These are phyloP conservation scores for Ochotona princeps DNA, from an alignment of 2,113 vertebrate genomes.

Conservation along the genomic window DNA sequence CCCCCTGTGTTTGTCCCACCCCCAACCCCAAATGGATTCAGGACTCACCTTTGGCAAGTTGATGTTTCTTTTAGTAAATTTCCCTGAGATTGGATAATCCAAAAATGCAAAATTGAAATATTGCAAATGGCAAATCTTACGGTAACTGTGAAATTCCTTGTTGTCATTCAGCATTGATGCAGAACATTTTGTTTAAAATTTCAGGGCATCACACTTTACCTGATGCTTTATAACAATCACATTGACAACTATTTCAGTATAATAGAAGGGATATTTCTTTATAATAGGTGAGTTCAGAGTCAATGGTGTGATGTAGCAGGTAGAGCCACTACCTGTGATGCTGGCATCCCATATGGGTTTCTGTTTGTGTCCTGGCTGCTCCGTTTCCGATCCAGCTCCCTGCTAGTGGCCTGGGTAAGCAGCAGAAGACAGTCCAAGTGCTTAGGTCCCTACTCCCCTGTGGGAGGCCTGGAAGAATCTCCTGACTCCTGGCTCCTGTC, in stretches of 20 bases:
- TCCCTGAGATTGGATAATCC: slow-evolving; percentile 1
- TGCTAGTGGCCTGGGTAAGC: no score
- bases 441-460: no score
- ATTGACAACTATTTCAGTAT: neutral
- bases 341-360: no score
- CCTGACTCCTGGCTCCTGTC: no score
- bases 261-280: neutral
- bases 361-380: no score
- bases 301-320: no score
- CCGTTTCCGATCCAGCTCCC: no score
- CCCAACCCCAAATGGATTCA: neutral
- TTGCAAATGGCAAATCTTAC: neutral
- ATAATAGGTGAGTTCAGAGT: slow-evolving; percentile 22
- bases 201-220: neutral
- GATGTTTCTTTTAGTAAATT: slow-evolving; percentile 23
- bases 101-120: neutral
- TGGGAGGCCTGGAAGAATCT: no score
- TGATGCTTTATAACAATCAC: neutral
- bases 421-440: no score
- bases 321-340: no score
- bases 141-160: neutral
- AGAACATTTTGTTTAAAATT: neutral
- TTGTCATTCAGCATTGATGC: neutral
- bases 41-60: neutral
- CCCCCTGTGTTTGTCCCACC: neutral